These are phyloP conservation scores for Anguilla marmorata DNA, from an alignment of 2,797 vertebrate species.

Conservation along the genomic window DNA sequence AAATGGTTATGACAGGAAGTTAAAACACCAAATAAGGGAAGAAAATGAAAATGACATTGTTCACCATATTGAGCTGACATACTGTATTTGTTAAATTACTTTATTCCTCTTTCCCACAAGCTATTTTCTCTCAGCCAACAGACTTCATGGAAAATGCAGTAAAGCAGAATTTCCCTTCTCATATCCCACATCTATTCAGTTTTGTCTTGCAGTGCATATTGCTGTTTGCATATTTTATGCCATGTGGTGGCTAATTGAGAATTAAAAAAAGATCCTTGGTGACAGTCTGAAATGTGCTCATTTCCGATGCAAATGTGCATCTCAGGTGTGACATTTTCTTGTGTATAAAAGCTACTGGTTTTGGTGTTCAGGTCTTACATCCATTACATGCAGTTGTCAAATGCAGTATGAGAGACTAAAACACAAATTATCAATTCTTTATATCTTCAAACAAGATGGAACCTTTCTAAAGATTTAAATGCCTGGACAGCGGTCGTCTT, in stretches of 20 bases:
- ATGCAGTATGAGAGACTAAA: slow-evolving; percentile 21
- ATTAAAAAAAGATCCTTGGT: slow-evolving; percentile 16
- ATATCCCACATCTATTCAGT: slow-evolving; percentile 24
- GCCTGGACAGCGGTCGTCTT: slow-evolving; percentile 26
- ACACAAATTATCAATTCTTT: slow-evolving; percentile 11
- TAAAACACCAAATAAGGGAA: not conserved
- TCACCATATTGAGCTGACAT: not conserved
- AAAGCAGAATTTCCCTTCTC: not conserved
- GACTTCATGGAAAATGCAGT: not conserved
- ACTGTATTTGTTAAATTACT: not conserved
- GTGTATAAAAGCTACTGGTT: not conserved
- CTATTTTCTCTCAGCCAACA: not conserved
- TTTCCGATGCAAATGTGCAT: not conserved
- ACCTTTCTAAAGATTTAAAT: slow-evolving; percentile 25
- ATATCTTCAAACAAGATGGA: slow-evolving; percentile 21
- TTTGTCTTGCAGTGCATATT: not conserved
- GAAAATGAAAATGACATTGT: not conserved
- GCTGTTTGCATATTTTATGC: not conserved
- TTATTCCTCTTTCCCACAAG: not conserved
- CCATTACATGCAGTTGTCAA: slow-evolving; percentile 20
- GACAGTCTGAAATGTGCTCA: not conserved
- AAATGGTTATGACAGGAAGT: not conserved
- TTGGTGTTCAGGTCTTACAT: not conserved
- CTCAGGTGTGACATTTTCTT: not conserved
- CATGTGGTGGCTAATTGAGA: not conserved